Conservation (phyloP, 2,888 invertebrate species). For the Tyria jacobaeae region DNA sequence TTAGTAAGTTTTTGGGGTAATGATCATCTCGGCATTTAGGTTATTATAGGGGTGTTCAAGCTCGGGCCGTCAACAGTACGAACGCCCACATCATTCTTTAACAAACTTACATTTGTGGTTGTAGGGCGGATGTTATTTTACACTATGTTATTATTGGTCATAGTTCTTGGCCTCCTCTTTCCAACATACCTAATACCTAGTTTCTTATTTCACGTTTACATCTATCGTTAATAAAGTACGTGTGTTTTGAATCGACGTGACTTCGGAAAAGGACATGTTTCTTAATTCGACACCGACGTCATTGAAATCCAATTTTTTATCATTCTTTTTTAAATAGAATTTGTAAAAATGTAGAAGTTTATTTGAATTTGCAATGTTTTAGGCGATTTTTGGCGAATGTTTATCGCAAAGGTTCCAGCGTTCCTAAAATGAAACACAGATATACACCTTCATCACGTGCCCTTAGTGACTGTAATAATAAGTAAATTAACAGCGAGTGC, state of each 20-base stretch:
- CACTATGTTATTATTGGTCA: no score
- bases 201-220: no score
- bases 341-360: no score
- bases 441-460: conserved; percentile 10
- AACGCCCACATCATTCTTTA: conserved; percentile 3
- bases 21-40: conserved; percentile 11
- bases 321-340: no score
- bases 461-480: conserved; percentile 23
- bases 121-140: not conserved
- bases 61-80: not conserved
- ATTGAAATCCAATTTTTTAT: no score
- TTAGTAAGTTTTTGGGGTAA: conserved; percentile 11
- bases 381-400: not conserved
- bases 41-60: not conserved
- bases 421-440: not conserved
- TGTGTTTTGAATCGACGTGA: no score
- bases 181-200: no score
- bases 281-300: no score
- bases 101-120: conserved; percentile 1
- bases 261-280: no score
- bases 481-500: conserved; percentile 40
- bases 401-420: not conserved
- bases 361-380: no score
- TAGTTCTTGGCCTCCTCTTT: not conserved
- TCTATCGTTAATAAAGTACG: no score